Evolutionary conservation across 2,888 invertebrate genomes (phyloP).

Genomic region (Iphiclides podalirius): DNA sequence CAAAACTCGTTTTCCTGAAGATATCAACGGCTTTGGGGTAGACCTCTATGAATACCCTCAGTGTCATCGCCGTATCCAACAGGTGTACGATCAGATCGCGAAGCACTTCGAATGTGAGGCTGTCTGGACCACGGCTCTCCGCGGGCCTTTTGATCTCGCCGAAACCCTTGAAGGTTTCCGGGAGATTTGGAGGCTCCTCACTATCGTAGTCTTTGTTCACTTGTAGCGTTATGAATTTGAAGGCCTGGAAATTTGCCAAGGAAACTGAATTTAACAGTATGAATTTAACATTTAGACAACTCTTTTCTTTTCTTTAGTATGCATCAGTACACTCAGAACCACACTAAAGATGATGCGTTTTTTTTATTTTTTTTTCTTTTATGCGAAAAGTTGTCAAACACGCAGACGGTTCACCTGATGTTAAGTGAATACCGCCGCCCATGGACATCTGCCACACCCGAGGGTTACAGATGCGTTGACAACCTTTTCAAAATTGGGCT

Average conservation of each 20-base stretch:
- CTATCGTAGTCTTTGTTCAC: conserved; percentile 71
- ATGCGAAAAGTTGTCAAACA: no score
- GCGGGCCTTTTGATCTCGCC: conserved; percentile 58
- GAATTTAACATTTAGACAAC: no score
- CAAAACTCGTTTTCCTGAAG: conserved; percentile 81
- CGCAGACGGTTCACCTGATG: no score
- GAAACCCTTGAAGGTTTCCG: conserved; percentile 71
- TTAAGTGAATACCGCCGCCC: no score
- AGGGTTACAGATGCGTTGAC: no score
- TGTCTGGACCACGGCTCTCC: conserved; percentile 43
- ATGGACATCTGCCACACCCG: no score
- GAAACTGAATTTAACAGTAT: no score
- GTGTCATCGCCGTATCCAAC: conserved; percentile 84
- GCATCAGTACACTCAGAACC: no score
- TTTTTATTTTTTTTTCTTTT: no score
- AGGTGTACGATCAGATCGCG: conserved; percentile 84
- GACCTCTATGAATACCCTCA: conserved; percentile 84
- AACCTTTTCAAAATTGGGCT: no score
- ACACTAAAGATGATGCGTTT: no score
- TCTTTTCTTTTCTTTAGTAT: no score
- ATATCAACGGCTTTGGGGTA: conserved; percentile 77
- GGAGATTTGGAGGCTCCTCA: conserved; percentile 65
- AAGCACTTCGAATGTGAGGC: conserved; percentile 69
- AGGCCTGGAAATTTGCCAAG: conserved; percentile 56
- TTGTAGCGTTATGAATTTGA: conserved; percentile 73